Base-by-base conservation (phyloP, 2,113 vertebrate genomes). In the Cariama cristata region DNA sequence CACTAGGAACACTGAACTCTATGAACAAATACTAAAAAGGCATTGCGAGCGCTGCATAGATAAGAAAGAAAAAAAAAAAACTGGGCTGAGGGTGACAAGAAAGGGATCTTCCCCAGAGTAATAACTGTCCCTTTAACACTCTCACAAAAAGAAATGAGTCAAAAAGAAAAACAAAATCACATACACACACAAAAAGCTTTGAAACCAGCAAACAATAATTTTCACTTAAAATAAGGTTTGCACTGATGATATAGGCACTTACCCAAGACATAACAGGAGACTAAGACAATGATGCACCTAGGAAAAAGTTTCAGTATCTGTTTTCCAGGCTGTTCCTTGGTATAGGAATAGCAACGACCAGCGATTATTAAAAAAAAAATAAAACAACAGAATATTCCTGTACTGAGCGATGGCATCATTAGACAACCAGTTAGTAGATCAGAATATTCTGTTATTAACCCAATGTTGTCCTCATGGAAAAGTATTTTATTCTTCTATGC, bases 1-100 rank as follows among this genome's bases (percentile, higher is more conserved):
- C 88, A 87, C 85, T 93, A 91, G 85, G 83, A 95, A 91, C 94
- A 89, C 52, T 59, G 85, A 97, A 97, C 55, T 93, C 86, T 88
- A 74, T 56, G 69, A 95, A 91, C 58, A 96, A 91, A 95, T 75
- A 91, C 91, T 91, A 93, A 90, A 96, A 95, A 93, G 42, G 15
- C n/a, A 76, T 73, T 52, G 33, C 66, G n/a, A 92, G 26, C 0
- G 0, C 53, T 85, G 73, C 44, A 73, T 14, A 89, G 73, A 72
- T 63, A 88, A 86, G 76, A 93, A 84, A 92, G 69, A 64, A 88
- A 79, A 83, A 60, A 38, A 38, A 38, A 38, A 69, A 63, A 14
- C 55, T 55, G 40, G 44, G 45, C 47, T 66, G 42, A 87, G 62
- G 45, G 58, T 88, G 86, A 66, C 69, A 96, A 88, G 74, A 87